Conservation (phyloP, 2,888 invertebrate species). For the Eupithecia dodoneata region DNA sequence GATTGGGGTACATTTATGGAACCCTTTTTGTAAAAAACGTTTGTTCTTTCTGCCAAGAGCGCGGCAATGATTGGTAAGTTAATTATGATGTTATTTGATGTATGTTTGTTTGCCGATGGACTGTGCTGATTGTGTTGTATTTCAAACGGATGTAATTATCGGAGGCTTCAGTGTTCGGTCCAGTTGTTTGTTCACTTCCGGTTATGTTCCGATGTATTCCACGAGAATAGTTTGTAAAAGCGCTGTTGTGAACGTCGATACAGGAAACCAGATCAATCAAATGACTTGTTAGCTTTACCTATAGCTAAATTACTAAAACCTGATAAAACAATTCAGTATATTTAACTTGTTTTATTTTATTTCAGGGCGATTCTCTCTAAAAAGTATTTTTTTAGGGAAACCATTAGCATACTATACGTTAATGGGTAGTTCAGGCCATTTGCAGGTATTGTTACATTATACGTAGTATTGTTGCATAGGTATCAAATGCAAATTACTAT, state of each 20-base stretch:
- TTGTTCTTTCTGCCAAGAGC: not conserved
- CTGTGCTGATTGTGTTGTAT: not conserved
- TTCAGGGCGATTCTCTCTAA: not conserved
- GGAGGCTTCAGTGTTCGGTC: not conserved
- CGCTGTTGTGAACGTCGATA: not conserved
- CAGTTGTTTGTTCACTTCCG: not conserved
- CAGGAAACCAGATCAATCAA: not conserved
- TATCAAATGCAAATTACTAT: too few relatives aligned
- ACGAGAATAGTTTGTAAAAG: not conserved
- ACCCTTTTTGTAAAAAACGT: not conserved
- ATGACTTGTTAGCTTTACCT: not conserved
- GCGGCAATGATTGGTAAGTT: constrained; percentile 21
- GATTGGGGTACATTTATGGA: constrained; percentile 39
- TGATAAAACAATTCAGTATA: not conserved
- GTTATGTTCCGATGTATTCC: not conserved
- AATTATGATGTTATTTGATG: constrained; percentile 22
- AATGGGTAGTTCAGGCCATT: too few relatives aligned
- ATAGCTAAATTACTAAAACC: not conserved
- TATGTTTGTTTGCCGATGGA: not conserved
- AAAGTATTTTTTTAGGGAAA: not conserved
- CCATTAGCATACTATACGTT: too few relatives aligned
- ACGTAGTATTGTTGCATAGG: too few relatives aligned
- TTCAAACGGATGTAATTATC: not conserved
- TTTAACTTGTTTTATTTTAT: not conserved
- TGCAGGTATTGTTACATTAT: too few relatives aligned